Conservation (phyloP, 92 coral and sea anemone species). For the Nematostella vectensis region DNA sequence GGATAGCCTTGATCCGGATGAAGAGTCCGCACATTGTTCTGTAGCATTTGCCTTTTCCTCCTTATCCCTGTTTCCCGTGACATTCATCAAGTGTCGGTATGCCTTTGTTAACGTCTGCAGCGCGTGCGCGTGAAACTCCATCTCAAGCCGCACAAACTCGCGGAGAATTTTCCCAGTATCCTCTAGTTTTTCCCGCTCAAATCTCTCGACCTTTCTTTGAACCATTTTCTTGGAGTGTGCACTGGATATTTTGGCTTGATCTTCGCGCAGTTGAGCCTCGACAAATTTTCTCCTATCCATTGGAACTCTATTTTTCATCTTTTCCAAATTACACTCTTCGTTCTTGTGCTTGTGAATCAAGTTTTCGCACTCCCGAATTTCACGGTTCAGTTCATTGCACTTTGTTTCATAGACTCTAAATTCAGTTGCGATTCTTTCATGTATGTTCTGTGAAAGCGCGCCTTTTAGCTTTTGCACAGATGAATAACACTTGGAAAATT, state of each 20-base stretch:
- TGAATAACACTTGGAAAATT: conserved; percentile 30
- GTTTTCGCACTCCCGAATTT: conserved; percentile 34
- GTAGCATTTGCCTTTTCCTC: not conserved
- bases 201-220: conserved; percentile 42
- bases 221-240: conserved; percentile 30
- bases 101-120: conserved; percentile 69
- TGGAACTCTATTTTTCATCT: conserved; percentile 38
- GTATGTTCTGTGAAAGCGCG: conserved; percentile 22
- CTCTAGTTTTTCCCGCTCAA: conserved; percentile 42
- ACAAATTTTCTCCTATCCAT: conserved; percentile 44
- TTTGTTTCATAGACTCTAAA: conserved; percentile 46
- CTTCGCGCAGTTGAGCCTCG: conserved; percentile 51
- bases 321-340: conserved; percentile 20
- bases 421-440: conserved; percentile 27
- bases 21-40: not conserved
- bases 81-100: conserved; percentile 22
- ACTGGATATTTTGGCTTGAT: conserved; percentile 35
- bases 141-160: conserved; percentile 53
- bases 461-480: conserved; percentile 24
- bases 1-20: not conserved
- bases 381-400: conserved; percentile 51
- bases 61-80: not conserved
- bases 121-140: conserved; percentile 74
- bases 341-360: conserved; percentile 41
- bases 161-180: conserved; percentile 40